These are phyloP conservation scores for Speoplatyrhinus poulsoni DNA, from an alignment of 2,113 vertebrate genomes.

Conservation along the genomic window DNA sequence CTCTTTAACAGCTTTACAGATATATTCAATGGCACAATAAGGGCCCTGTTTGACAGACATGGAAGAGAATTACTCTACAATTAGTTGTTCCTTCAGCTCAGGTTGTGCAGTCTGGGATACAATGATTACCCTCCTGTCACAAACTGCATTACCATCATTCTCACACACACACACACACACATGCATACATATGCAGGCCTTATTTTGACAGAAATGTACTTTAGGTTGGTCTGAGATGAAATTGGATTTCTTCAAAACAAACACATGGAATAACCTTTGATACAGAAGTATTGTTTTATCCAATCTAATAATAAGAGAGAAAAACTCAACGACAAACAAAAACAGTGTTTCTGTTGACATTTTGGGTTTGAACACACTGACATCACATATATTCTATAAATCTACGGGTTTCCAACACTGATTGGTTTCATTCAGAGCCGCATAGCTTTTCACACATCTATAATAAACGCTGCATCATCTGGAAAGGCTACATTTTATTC, in stretches of 20 bases:
- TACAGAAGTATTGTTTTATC: not conserved
- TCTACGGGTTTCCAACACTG: slow-evolving; percentile 25
- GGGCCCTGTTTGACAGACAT: no score
- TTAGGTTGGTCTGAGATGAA: not conserved
- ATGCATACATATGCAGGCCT: not conserved
- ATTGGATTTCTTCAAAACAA: not conserved
- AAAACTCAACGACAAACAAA: slow-evolving; percentile 47
- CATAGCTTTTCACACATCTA: slow-evolving; percentile 20
- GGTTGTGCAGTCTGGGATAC: no score
- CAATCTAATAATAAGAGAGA: slow-evolving; percentile 29
- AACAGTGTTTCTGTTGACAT: slow-evolving; percentile 50
- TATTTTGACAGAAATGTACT: not conserved
- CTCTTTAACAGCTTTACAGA: no score
- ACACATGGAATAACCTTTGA: not conserved
- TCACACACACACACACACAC: not conserved
- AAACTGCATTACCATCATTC: not conserved
- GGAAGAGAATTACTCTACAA: no score
- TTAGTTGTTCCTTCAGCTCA: no score
- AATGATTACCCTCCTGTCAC: not conserved
- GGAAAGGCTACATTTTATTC: slow-evolving; percentile 38
- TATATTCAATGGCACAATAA: no score
- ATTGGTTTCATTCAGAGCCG: slow-evolving; percentile 29
- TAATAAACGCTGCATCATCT: slow-evolving; percentile 40
- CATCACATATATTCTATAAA: slow-evolving; percentile 39
- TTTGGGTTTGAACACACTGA: slow-evolving; percentile 43